Evolutionary conservation across 2,113 vertebrate genomes (phyloP).

Genomic region (Sander lucioperca): DNA sequence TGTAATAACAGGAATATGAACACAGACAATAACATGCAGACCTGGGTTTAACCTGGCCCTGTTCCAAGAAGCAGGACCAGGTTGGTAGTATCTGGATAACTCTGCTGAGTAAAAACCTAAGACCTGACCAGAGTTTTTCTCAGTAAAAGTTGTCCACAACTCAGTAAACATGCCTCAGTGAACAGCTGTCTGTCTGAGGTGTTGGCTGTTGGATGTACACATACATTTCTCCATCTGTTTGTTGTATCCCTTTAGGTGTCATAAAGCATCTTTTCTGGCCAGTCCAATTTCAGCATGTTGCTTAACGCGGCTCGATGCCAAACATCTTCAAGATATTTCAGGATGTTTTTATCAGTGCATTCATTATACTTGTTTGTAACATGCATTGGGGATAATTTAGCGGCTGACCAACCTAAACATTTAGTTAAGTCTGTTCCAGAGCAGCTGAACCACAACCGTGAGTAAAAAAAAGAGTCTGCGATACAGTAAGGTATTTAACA

Average conservation of each 20-base stretch:
- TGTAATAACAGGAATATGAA: slow-evolving; percentile 53
- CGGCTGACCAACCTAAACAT: background rate
- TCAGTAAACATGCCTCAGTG: background rate
- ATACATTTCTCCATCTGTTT: background rate
- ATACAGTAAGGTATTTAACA: background rate
- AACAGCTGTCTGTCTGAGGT: background rate
- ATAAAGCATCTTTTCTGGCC: background rate
- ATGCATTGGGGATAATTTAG: background rate
- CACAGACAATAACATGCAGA: slow-evolving; percentile 52
- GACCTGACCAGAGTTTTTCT: background rate
- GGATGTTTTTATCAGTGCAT: background rate
- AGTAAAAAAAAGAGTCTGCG: background rate
- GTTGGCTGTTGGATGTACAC: background rate
- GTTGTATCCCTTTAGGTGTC: background rate
- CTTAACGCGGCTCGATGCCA: background rate
- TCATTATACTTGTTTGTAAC: background rate
- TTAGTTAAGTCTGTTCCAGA: background rate
- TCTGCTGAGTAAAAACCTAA: background rate
- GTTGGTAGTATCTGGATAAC: slow-evolving; percentile 13
- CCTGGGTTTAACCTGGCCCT: background rate
- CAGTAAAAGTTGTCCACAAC: background rate
- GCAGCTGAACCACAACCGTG: background rate
- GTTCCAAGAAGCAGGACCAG: background rate
- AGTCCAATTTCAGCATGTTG: background rate
- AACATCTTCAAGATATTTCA: background rate